Evolutionary conservation across 2,888 invertebrate genomes (phyloP).

Genomic region (Hirtodrosophila alboralis): DNA sequence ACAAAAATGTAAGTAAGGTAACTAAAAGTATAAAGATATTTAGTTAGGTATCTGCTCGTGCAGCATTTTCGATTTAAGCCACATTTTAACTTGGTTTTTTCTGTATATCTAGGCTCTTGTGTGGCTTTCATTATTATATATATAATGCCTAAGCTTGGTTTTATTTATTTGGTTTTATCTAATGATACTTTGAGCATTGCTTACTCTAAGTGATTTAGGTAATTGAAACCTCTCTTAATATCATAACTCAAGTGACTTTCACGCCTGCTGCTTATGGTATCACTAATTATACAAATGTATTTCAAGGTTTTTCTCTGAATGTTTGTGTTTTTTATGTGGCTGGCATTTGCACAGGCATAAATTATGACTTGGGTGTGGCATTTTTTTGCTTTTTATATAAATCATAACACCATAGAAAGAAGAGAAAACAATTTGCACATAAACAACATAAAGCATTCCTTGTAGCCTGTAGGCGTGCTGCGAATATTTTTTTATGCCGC

Average conservation of each 20-base stretch:
- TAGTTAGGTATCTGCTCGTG: too few relatives aligned
- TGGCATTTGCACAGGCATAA: constrained; percentile 49
- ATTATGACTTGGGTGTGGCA: constrained; percentile 63
- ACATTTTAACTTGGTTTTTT: too few relatives aligned
- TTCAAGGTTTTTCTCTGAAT: constrained; percentile 28
- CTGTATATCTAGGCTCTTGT: not conserved
- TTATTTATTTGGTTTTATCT: not conserved
- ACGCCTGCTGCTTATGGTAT: constrained; percentile 23
- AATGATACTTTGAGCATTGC: not conserved
- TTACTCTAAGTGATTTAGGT: constrained; percentile 4
- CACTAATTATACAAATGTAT: constrained; percentile 67
- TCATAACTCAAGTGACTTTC: constrained; percentile 23
- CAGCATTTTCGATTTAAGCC: too few relatives aligned
- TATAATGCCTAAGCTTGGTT: not conserved
- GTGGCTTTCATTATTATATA: not conserved
- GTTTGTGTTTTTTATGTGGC: constrained; percentile 23
- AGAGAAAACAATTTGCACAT: constrained; percentile 61
- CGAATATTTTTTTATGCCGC: constrained; percentile 47
- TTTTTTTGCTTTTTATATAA: constrained; percentile 46
- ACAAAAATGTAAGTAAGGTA: not conserved
- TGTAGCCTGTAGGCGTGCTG: constrained; percentile 33
- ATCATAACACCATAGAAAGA: constrained; percentile 52
- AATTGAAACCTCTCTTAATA: constrained; percentile 16
- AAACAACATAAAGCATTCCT: constrained; percentile 61
- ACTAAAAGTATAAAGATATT: too few relatives aligned